Conservation (phyloP, 2,888 invertebrate genomes). For the Smittia aterrima region DNA sequence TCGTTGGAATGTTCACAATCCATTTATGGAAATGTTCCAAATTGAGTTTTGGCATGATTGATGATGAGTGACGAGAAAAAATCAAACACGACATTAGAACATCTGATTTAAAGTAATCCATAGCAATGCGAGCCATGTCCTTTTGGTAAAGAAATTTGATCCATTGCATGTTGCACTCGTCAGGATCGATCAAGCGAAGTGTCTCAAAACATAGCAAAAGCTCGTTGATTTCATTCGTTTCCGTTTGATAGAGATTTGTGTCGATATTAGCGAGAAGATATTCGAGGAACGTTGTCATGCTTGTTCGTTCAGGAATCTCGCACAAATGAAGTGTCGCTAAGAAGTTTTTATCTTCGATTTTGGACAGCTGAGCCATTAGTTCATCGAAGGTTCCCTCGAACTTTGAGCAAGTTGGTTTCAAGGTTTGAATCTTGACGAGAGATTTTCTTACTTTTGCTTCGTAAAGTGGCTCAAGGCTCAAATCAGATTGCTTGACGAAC, state of each 20-base stretch:
- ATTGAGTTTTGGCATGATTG: constrained; percentile 48
- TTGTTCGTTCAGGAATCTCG: constrained; percentile 49
- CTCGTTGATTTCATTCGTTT: constrained; percentile 51
- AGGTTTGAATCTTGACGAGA: constrained; percentile 45
- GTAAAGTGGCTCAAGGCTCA: constrained; percentile 51
- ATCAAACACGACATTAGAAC: constrained; percentile 51
- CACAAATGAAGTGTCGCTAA: constrained; percentile 49
- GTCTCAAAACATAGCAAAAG: constrained; percentile 52
- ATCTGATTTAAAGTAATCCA: constrained; percentile 49
- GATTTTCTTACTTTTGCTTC: constrained; percentile 51
- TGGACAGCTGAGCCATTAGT: constrained; percentile 47
- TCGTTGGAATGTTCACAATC: constrained; percentile 49
- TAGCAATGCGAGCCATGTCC: constrained; percentile 49
- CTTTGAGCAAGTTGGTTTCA: constrained; percentile 45
- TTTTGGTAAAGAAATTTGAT: constrained; percentile 52
- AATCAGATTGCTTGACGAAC: constrained; percentile 51
- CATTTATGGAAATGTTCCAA: constrained; percentile 48
- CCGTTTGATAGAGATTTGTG: constrained; percentile 45
- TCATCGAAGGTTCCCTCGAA: constrained; percentile 47
- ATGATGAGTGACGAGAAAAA: constrained; percentile 52
- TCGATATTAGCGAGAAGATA: constrained; percentile 49
- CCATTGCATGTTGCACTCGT: constrained; percentile 52
- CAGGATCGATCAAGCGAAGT: constrained; percentile 52
- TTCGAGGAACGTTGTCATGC: constrained; percentile 48
- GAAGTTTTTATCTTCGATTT: constrained; percentile 50